phyloP scores from a whole-genome alignment of 1,140 invertebrate genomes.

The Teleogryllus occipitalis region DNA sequence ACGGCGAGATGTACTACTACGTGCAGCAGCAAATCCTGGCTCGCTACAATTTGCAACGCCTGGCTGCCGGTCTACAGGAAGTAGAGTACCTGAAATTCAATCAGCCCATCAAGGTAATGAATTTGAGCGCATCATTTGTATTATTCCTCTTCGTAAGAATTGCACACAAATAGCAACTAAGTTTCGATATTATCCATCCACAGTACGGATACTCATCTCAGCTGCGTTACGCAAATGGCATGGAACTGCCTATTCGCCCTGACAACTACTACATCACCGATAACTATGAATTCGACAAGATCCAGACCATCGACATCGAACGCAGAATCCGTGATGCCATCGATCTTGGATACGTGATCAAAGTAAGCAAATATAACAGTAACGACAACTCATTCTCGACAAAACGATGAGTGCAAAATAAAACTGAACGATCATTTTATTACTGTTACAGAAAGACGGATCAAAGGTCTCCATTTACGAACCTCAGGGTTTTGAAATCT shows the following conservation, averaged over 20 bases:
- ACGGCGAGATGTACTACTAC: conserved; percentile 54
- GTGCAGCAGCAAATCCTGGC: conserved; percentile 50
- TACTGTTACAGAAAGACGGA: not conserved
- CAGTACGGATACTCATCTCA: conserved; percentile 56
- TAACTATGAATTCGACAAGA: conserved; percentile 35
- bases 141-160: no score
- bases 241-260: conserved; percentile 51
- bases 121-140: not conserved
- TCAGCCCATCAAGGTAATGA: conserved; percentile 35
- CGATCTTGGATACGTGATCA: conserved; percentile 46
- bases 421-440: no score
- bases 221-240: conserved; percentile 54
- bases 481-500: conserved; percentile 35
- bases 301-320: conserved; percentile 47
- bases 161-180: not conserved
- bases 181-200: conserved; percentile 26
- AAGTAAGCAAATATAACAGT: conserved; percentile 32
- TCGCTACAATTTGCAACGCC: conserved; percentile 58
- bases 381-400: not conserved
- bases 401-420: not conserved
- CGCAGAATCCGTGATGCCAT: conserved; percentile 51
- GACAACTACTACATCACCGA: conserved; percentile 29
- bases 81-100: conserved; percentile 47
- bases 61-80: conserved; percentile 53
- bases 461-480: conserved; percentile 6